Base-by-base conservation (phyloP, 92 coral and sea anemone species). In the Chrysogorgia sp. region DNA sequence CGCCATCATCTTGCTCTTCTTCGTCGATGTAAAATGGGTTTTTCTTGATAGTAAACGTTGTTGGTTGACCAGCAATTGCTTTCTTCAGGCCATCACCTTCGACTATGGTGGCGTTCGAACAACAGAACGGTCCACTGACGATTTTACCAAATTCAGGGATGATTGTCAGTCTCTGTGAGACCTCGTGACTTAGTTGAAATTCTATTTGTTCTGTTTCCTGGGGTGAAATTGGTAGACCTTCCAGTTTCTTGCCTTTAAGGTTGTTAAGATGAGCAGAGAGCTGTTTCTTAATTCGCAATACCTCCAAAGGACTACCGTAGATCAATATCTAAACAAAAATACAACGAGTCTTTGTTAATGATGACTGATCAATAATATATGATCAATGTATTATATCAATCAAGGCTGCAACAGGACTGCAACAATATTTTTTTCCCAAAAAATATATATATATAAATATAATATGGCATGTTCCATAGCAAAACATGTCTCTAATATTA, bases 291-390 rank as follows among this genome's bases (percentile, higher is more conserved):
- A 69, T 69, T 2, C 76, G 59, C 19, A 69, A 53, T 7, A 69
- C 76, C 29, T 69, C 76, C 43, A 69, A 43, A 47, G 76, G 59
- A 69, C 76, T 69, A 60, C 76, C 76, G 29, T 69, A 69, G 9
- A 69, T 69, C 47, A 69, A 69, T 69, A 69, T 69, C 76, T 69
- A 69, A 21, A 65, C 34, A 12, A 30, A 47, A 47, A 7, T 2
- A 15, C 53, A 47, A 47, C 14, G 53, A 47, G n/a, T 47, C 5
- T 37, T 37, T 37, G 6, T 4, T 37, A 12, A 37, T 4, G 12
- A 37, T 37, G 12, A 37, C 6, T 37, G 43, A 37, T 4, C 43
- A 4, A 37, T n/a, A n/a, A n/a, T n/a, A n/a, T n/a, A n/a, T n/a
- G n/a, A n/a, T n/a, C n/a, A n/a, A n/a, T n/a, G n/a, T n/a, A n/a